Evolutionary conservation across 2,113 vertebrate genomes (phyloP), one percentile per base, ranked within the genome.

Genomic region (Rutilus rutilus): DNA sequence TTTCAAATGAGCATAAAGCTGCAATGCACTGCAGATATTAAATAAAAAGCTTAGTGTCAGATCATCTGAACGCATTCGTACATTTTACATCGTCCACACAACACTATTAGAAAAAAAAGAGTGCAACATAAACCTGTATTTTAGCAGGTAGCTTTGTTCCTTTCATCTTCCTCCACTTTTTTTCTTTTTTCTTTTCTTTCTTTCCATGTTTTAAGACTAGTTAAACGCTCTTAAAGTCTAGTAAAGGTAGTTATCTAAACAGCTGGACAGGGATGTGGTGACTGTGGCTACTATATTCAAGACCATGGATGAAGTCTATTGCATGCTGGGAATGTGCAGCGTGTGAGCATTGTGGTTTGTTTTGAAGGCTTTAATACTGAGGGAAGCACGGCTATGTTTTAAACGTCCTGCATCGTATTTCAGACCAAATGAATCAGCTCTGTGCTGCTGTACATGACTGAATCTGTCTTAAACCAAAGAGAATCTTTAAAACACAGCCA

Each of bases 51-150:
- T 36, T 59, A 59, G 54, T 42, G 54, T 59, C 75, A 54, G 83
- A 75, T 75, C 73, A 4, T 74, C 71, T 74, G n/a, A 74, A 74
- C 71, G n/a, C 71, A 74, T 84, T 86, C 86, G 84, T 82, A 59
- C 82, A 83, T 77, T 85, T 86, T 74, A 89, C 90, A 83, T 88
- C 62, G 27, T 82, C 85, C 88, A 89, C 89, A 80, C 71, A 87
- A 86, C 59, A 85, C 76, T 83, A 81, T 71, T 84, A 87, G 71
- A 52, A 84, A 83, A 83, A 57, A 82, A 84, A 80, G 67, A 87
- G 84, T 65, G 82, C 82, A 62, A 88, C 77, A 71, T 78, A 88
- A 82, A 81, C 83, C 82, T 69, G 33, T 23, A 80, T 83, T 79
- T 84, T 73, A 78, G 83, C 83, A 52, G 73, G 81, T 60, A 76